Base-by-base conservation (phyloP, 2,797 vertebrate genomes). In the Podarcis siculus region DNA sequence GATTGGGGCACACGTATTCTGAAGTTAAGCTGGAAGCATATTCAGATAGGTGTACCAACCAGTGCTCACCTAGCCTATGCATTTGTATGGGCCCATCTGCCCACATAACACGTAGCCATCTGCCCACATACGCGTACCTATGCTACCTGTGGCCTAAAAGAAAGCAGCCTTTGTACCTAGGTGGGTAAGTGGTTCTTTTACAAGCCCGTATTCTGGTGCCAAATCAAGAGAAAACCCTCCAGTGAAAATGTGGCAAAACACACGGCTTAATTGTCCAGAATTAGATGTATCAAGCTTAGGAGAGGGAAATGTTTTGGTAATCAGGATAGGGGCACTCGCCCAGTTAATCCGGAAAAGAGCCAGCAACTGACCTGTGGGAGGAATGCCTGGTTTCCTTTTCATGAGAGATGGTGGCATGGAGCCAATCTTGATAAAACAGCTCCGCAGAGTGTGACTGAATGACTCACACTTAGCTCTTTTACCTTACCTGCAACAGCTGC, bases 361-460 rank as follows among this genome's bases (percentile, higher is more conserved):
- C 8, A 77, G 77, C 32, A 61, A 73, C 45, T n/a, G 78, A 61
- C 39, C 37, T 45, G 6, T 35, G 30, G 39, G 72, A 64, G 69
- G 67, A 89, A 66, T 32, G 21, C 15, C 66, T 64, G n/a, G 5
- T 39, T 89, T 85, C 58, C 8, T 35, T 89, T 85, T 89, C 19
- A 85, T 88, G 66, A 42, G 64, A 39, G 64, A 21, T 35, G 23
- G 37, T 42, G 30, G 66, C 39, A 49, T 42, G 25, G 35, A 45
- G 55, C 23, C 67, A 79, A 79, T 72, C 83, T 61, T 89, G 67
- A 73, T 61, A 72, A 39, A 77, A 88, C 32, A 71, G 19, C 64
- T 37, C 32, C 32, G 27, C 42, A 71, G 37, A 58, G 12, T 84
- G 75, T 66, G 37, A 78, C 49, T 69, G 32, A 35, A 21, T 61